Evolutionary conservation across 2,888 invertebrate species (phyloP).

Genomic region (Crepidodera aurea): DNA sequence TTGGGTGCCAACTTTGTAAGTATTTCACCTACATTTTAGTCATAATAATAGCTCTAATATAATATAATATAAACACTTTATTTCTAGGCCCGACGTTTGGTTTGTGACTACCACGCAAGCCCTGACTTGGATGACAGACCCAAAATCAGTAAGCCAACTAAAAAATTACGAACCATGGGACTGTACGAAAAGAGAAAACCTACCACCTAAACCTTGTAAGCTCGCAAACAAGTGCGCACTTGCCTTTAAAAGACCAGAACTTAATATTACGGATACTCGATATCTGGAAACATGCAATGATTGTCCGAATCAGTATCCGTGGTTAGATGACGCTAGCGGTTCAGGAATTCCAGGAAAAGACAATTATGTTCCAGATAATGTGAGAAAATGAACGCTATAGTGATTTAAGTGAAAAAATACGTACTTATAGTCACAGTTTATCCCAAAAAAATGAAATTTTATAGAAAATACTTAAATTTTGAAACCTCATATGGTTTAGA

Average conservation of each 20-base stretch:
- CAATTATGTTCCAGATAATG: slow-evolving; percentile 80
- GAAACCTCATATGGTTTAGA: too few species aligned
- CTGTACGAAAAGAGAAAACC: slow-evolving; percentile 75
- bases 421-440: not conserved
- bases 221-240: slow-evolving; percentile 85
- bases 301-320: slow-evolving; percentile 86
- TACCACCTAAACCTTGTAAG: slow-evolving; percentile 80
- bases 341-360: slow-evolving; percentile 81
- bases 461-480: too few species aligned
- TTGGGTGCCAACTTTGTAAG: slow-evolving; percentile 79
- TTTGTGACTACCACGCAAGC: slow-evolving; percentile 88
- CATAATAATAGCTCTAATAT: not conserved
- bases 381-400: slow-evolving; percentile 43
- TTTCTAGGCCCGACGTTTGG: slow-evolving; percentile 81
- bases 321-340: slow-evolving; percentile 88
- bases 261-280: slow-evolving; percentile 81
- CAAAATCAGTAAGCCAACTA: slow-evolving; percentile 73
- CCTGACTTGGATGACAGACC: slow-evolving; percentile 91
- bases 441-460: too few species aligned
- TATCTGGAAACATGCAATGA: slow-evolving; percentile 89
- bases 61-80: too few species aligned
- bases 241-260: slow-evolving; percentile 77
- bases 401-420: not conserved
- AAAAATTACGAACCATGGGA: slow-evolving; percentile 82
- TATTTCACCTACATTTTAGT: slow-evolving; percentile 41